phyloP scores from a whole-genome alignment of 2,113 vertebrate species.

The Labrus mixtus region DNA sequence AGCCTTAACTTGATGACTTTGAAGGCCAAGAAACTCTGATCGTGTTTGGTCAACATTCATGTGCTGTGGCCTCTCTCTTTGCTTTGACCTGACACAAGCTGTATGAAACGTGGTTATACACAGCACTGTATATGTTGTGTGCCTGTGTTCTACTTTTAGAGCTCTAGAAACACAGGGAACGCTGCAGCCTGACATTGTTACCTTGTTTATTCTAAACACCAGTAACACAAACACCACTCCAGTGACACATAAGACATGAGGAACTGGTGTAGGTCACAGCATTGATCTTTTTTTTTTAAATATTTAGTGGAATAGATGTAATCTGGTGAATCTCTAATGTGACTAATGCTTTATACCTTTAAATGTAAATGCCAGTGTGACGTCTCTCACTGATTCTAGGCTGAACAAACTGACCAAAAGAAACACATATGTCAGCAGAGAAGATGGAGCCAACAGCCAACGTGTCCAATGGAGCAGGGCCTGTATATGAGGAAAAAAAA shows the following conservation, averaged over 20 bases:
- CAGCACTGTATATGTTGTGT: background rate
- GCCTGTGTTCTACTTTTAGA: background rate
- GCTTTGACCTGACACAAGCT: background rate
- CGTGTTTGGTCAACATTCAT: background rate
- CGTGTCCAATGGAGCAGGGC: conserved; percentile 65
- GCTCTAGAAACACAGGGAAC: background rate
- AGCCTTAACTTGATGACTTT: no score
- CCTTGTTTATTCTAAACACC: conserved; percentile 12
- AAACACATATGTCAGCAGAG: conserved; percentile 52
- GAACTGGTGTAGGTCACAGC: background rate
- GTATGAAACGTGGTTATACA: background rate
- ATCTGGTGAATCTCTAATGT: background rate
- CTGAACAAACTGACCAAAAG: conserved; percentile 14
- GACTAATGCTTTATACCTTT: background rate
- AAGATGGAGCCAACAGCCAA: conserved; percentile 65
- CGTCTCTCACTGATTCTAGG: conserved; percentile 8
- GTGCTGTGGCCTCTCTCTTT: background rate
- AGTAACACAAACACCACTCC: background rate
- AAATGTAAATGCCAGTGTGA: background rate
- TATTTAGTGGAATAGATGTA: no score
- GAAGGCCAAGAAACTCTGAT: background rate
- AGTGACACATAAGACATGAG: background rate
- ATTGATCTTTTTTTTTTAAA: background rate
- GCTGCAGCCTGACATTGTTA: background rate
- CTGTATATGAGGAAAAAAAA: conserved; percentile 61